Evolutionary conservation across 2,113 vertebrate species (phyloP), one percentile per base, ranked within the genome.

Genomic region (Myanophis thanlyinensis): DNA sequence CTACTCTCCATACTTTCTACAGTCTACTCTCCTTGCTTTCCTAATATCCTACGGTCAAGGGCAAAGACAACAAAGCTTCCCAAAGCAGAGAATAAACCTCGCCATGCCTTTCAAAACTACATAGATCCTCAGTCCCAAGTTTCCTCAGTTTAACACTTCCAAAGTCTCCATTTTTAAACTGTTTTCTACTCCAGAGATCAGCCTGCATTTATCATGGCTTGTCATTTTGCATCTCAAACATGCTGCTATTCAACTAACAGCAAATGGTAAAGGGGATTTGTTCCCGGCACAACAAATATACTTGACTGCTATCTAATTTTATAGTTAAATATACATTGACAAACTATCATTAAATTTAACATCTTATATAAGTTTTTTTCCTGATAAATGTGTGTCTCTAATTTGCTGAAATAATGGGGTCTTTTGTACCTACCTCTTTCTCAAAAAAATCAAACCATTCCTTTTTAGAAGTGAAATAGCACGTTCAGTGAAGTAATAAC

Each of bases 171-270:
- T 94, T 91, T 97, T 96, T 93, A 96, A 97, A 95, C 95, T 92
- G 93, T 95, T 96, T 95, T 96, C 97, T 92, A 94, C 97, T 94
- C 93, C 94, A 94, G 93, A 96, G 95, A 96, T 94, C 96, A 96
- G 95, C 94, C 89, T 97, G 96, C 94, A n/a, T n/a, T 10, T 51
- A 11, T 51, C 49, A 51, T 51, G 49, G 10, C 49, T 51, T 51
- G 96, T 97, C 97, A 96, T 95, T 96, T 96, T 96, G 96, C 97
- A 97, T 97, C 95, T 97, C 95, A 95, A 97, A 93, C 95, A 97
- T 94, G 95, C 94, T 94, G 96, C 97, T 96, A 96, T 96, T 95
- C 96, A 96, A 96, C 97, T 97, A 96, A 97, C 96, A n/a, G n/a
- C n/a, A n/a, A n/a, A n/a, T n/a, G 95, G 95, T 96, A 96, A 95